Percentiles rank a stretch among this genome's conserved stretches.
Conservation (phyloP, 2,888 invertebrate species). For the Cephus pulcher region DNA sequence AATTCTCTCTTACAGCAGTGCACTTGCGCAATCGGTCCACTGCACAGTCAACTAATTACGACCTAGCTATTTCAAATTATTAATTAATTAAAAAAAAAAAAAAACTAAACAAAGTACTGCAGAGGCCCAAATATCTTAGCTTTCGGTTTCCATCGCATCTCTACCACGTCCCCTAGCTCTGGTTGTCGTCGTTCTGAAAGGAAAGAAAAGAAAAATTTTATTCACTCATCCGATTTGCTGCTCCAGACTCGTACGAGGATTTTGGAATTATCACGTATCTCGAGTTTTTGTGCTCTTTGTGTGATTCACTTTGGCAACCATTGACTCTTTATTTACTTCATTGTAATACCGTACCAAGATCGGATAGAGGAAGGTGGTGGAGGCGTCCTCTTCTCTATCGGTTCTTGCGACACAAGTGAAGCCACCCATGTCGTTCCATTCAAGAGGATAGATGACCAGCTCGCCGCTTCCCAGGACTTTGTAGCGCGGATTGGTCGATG, state of each 20-base stretch:
- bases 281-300: not conserved
- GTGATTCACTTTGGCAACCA: no score
- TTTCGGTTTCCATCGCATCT: not conserved
- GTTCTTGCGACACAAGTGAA: constrained; percentile 80
- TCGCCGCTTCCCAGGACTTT: constrained; percentile 77
- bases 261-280: not conserved
- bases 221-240: not conserved
- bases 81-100: not conserved
- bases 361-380: constrained; percentile 82
- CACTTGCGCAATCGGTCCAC: not conserved
- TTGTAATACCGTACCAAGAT: constrained; percentile 63
- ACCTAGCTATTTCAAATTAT: not conserved
- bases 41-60: not conserved
- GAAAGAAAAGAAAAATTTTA: not conserved
- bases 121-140: not conserved
- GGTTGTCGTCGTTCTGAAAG: constrained; percentile 2
- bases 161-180: not conserved
- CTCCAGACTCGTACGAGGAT: not conserved
- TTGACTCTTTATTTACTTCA: not conserved
- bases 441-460: constrained; percentile 77
- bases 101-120: not conserved
- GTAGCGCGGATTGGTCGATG: constrained; percentile 40
- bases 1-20: not conserved
- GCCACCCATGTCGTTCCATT: constrained; percentile 86
- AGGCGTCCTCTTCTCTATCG: constrained; percentile 71